Base-by-base conservation (phyloP, 2,113 vertebrate species). In the Prunella fulvescens region DNA sequence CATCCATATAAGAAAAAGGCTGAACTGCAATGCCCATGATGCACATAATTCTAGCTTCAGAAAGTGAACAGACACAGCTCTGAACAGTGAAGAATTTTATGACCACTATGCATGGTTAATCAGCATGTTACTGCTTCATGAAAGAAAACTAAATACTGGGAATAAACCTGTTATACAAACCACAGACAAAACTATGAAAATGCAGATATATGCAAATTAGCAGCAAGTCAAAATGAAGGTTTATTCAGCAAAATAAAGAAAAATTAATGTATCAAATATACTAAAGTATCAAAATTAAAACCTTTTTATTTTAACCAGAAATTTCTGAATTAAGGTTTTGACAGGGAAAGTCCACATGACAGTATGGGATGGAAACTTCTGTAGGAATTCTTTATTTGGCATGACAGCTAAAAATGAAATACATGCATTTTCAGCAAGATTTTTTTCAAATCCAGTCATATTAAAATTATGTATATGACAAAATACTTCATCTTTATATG, bases 161-260 rank as follows among this genome's bases (percentile, higher is more conserved):
- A 48, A 88, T 56, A 70, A 16, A 1, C 1, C 8, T 44, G 8
- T 20, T 39, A 51, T 24, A 72, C 3, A 79, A 85, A 60, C 71
- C 26, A 71, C 8, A 35, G n/a, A 78, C 7, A 16, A 48, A 67
- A 69, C 0, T 0, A 53, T 9, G 6, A 33, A 78, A 90, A 56
- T 18, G n/a, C 6, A 12, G 11, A 2, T 56, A n/a, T n/a, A 42
- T 16, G 29, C 1, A 72, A 54, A 39, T 33, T 15, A 83, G 23
- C 20, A 76, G 11, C 5, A 69, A 58, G 31, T 23, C 0, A 62
- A 94, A 92, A 86, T 44, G 2, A 86, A 71, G 24, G 19, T 29
- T 79, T 84, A 17, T 57, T 92, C 12, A 65, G 5, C 39, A 77
- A 20, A 77, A 33, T 19, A 89, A 76, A 67, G 26, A 83, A 64